Conservation (phyloP, 2,888 invertebrate genomes). For the Mesorhabditis belari region DNA sequence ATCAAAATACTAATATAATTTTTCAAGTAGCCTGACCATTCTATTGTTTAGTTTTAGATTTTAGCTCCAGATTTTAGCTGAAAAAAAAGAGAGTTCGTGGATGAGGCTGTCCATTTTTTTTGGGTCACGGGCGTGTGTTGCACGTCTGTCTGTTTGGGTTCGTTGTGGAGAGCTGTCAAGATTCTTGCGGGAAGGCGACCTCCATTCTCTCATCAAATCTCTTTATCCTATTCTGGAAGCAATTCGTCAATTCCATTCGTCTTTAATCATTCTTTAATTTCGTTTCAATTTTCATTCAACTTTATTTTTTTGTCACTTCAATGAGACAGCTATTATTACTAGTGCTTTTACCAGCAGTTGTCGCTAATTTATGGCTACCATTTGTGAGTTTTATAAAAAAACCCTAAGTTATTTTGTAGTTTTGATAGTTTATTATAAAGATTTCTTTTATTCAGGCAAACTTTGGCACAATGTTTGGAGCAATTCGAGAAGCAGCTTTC, state of each 20-base stretch:
- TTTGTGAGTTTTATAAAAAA: conserved; percentile 20
- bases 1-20: too few species aligned
- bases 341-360: not conserved
- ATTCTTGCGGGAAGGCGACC: not conserved
- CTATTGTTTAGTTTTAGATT: too few species aligned
- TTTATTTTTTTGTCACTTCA: not conserved
- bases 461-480: conserved; percentile 26
- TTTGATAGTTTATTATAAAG: not conserved
- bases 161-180: not conserved
- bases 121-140: not conserved
- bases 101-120: not conserved
- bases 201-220: not conserved
- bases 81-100: too few species aligned
- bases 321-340: not conserved
- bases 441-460: conserved; percentile 16
- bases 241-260: too few species aligned
- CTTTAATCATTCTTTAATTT: not conserved
- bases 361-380: conserved; percentile 23
- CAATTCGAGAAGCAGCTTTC: conserved; percentile 26
- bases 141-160: not conserved
- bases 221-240: too few species aligned
- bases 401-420: not conserved
- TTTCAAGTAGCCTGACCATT: too few species aligned
- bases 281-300: not conserved
- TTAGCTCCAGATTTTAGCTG: too few species aligned